A percentile compares a stretch with the other conserved stretches of the same genome.
Evolutionary conservation across 2,888 invertebrate species (phyloP).

Genomic region (Eupithecia subumbrata): DNA sequence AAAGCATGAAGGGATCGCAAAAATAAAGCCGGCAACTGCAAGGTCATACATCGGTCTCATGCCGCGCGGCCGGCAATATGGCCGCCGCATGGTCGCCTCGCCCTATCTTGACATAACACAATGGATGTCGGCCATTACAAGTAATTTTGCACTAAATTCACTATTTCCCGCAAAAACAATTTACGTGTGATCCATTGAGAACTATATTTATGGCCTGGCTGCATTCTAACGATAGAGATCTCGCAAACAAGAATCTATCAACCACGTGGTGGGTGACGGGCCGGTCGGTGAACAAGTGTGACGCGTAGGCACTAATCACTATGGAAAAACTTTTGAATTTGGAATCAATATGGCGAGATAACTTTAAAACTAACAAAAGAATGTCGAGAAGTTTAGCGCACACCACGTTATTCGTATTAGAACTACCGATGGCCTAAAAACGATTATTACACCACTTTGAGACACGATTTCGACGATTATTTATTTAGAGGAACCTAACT

Average conservation of each 20-base stretch:
- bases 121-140: constrained; percentile 78
- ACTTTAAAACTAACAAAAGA: constrained; percentile 33
- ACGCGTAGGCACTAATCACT: constrained; percentile 78
- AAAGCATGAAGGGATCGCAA: constrained; percentile 44
- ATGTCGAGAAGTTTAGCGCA: constrained; percentile 34
- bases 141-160: constrained; percentile 43
- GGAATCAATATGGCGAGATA: constrained; percentile 42
- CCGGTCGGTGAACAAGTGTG: constrained; percentile 72
- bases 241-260: constrained; percentile 58
- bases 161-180: constrained; percentile 28
- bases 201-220: constrained; percentile 24
- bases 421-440: constrained; percentile 15
- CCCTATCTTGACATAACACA: constrained; percentile 83
- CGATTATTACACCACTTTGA: constrained; percentile 33
- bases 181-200: background rate
- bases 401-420: constrained; percentile 34
- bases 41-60: constrained; percentile 75
- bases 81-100: constrained; percentile 84
- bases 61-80: constrained; percentile 81
- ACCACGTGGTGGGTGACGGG: constrained; percentile 83
- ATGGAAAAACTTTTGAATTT: constrained; percentile 52
- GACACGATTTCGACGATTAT: constrained; percentile 9
- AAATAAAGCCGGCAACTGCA: constrained; percentile 68
- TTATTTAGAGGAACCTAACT: background rate
- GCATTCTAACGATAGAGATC: constrained; percentile 32